These are phyloP conservation scores for Otis tarda DNA, from an alignment of 2,113 vertebrate species.

Conservation along the genomic window DNA sequence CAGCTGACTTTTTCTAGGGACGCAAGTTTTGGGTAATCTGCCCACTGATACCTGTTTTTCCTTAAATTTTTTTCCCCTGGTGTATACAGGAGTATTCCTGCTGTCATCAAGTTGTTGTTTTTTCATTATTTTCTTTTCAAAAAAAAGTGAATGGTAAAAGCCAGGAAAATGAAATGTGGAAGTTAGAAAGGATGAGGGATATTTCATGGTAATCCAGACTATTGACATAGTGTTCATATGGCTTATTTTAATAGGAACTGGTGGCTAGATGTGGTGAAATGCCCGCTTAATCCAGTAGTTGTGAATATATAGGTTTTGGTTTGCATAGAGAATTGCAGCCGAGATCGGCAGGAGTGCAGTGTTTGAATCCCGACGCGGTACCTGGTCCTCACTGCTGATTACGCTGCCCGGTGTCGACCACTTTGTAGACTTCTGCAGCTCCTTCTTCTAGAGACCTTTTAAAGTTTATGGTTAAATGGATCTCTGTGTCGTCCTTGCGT, in stretches of 20 bases:
- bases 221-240: background rate
- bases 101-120: background rate
- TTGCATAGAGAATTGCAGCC: background rate
- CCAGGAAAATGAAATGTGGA: accelerated
- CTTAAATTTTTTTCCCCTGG: background rate
- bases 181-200: background rate
- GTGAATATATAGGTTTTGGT: background rate
- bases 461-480: background rate
- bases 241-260: background rate
- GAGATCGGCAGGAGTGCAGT: background rate
- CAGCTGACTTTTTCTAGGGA: background rate
- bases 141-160: background rate
- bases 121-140: background rate
- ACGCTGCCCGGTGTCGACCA: background rate
- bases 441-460: background rate
- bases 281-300: background rate
- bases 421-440: background rate
- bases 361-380: background rate
- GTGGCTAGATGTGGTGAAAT: too few relatives aligned
- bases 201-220: background rate
- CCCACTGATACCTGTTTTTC: background rate
- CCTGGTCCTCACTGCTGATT: background rate
- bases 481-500: accelerated
- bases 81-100: background rate
- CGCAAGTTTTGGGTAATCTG: background rate